Base-by-base conservation (phyloP, 2,797 vertebrate species). In the Lateolabrax maculatus region DNA sequence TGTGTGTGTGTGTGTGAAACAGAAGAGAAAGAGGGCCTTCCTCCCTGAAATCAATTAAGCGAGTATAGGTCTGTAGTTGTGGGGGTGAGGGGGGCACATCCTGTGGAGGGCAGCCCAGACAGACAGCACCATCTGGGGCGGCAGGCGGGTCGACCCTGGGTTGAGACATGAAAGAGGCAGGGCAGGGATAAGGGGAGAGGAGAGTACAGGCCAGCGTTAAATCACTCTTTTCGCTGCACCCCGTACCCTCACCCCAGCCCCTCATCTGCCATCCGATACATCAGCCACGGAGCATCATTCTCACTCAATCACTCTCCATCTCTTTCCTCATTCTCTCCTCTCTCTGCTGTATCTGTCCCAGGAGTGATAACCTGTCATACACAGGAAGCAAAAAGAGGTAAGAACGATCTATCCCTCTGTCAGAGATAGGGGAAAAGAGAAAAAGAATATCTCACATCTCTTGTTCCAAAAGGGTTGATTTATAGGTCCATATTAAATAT, bases 11-110 rank as follows among this genome's bases (percentile, higher is more conserved):
- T 78, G 81, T 81, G 64, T 75, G 86, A 86, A 87, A 88, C 72
- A 87, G 68, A 80, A 80, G 76, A 89, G 85, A 89, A 81, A 74
- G 81, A 87, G 60, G 78, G 77, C 85, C 88, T 84, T 84, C 83
- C 81, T 95, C 96, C 94, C 95, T 95, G 95, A 97, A 97, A 97
- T 98, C 96, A 98, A 97, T 98, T 97, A 93, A 73, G 67, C 23
- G 69, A 89, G 90, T 91, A 83, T 80, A 93, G 84, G 89, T 74
- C 89, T 92, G 89, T 75, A 78, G 85, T 62, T 72, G 77, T 85
- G 87, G 81, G 87, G 91, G 81, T 79, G 80, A 87, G 90, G 88
- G 87, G 90, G 91, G 89, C 86, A 94, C 94, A 95, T 96, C 96
- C 95, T 95, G 91, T 79, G 89, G 66, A 89, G 94, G 92, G 83